Percentiles rank a stretch among this genome's conserved stretches.
Conservation (phyloP, 2,797 vertebrate species). For the Poeciliopsis paucimaculata region DNA sequence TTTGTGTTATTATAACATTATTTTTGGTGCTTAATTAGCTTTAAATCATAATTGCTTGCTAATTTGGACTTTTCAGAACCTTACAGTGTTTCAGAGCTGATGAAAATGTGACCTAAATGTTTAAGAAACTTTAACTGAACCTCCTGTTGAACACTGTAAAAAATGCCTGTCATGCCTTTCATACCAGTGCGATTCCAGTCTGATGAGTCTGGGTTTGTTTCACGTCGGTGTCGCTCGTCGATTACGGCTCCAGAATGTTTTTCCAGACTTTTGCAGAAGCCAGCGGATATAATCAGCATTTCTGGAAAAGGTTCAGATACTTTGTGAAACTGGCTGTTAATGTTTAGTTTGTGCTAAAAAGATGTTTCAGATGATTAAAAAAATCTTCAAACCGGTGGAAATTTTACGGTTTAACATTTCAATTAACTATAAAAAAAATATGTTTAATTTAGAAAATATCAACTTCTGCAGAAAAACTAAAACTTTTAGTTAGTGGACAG, state of each 20-base stretch:
- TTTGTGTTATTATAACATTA: too few species aligned
- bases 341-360: neutral
- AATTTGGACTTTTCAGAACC: too few species aligned
- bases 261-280: constrained; percentile 16
- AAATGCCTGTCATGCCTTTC: neutral
- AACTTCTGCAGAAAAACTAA: neutral
- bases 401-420: neutral
- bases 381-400: too few species aligned
- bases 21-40: too few species aligned
- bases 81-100: neutral
- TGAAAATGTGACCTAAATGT: neutral
- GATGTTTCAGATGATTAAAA: neutral
- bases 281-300: constrained; percentile 2
- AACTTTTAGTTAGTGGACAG: neutral
- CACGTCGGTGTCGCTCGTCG: neutral
- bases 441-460: neutral
- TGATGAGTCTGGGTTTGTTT: neutral
- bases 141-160: neutral
- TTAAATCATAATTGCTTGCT: too few species aligned
- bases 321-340: too few species aligned
- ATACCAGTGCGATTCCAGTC: neutral
- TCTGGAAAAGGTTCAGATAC: neutral
- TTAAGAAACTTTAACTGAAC: neutral
- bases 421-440: neutral
- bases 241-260: constrained; percentile 31